These are phyloP conservation scores for Lepidocolaptes lacrymiger DNA, from an alignment of 2,797 vertebrate species.

Conservation along the genomic window DNA sequence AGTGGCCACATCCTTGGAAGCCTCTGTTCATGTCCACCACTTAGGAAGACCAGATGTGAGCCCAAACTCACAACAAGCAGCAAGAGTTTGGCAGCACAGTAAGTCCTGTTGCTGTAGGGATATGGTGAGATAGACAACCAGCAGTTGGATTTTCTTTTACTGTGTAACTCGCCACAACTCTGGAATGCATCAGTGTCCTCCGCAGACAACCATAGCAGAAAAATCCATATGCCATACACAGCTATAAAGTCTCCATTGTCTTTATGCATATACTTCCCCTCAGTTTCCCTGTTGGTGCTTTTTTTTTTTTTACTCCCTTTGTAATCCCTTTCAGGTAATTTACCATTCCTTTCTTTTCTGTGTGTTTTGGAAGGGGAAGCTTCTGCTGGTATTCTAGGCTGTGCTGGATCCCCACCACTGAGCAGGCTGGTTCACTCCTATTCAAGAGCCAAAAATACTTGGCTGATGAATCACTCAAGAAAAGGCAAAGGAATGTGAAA, in stretches of 20 bases:
- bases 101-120: neutral
- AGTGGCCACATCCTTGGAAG: neutral
- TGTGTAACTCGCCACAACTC: neutral
- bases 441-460: neutral
- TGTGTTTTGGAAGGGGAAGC: neutral
- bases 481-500: neutral
- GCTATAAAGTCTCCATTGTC: neutral
- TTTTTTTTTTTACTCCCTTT: neutral
- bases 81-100: neutral
- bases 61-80: neutral
- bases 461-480: neutral
- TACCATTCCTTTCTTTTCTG: neutral
- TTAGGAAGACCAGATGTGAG: neutral
- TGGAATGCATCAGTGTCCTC: neutral
- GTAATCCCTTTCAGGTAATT: neutral
- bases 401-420: rapidly evolving
- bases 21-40: neutral
- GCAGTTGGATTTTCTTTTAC: neutral
- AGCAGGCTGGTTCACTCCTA: rapidly evolving
- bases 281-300: neutral
- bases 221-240: rapidly evolving
- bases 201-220: neutral
- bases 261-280: neutral
- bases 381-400: neutral
- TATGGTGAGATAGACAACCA: neutral